Evolutionary conservation across 2,113 vertebrate genomes (phyloP).

Genomic region (Brachionichthys hirsutus): DNA sequence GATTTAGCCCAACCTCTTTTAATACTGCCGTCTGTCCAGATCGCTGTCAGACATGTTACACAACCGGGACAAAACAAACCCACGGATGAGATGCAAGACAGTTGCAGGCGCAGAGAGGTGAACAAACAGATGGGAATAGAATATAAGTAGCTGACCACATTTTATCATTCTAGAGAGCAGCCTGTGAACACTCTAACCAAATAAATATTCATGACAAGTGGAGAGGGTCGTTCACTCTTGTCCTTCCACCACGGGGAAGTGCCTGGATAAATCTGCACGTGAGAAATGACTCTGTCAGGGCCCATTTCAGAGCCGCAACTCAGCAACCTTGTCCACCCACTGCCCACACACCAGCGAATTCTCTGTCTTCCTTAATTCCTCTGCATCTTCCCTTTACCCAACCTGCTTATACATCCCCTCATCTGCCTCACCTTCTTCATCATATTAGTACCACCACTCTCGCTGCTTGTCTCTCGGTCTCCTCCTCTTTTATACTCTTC

Average conservation of each 20-base stretch:
- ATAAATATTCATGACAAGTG: slow-evolving; percentile 77
- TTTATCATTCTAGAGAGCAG: slow-evolving; percentile 66
- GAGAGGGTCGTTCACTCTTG: slow-evolving; percentile 56
- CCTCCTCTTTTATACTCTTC: slow-evolving; percentile 9
- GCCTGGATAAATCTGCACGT: slow-evolving; percentile 65
- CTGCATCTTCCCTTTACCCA: slow-evolving; percentile 21
- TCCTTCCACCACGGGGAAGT: slow-evolving; percentile 53
- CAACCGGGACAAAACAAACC: slow-evolving; percentile 8
- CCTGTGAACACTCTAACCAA: slow-evolving; percentile 45
- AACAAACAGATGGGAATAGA: slow-evolving; percentile 45
- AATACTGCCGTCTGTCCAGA: too few relatives aligned
- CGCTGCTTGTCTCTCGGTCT: not conserved
- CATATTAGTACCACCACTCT: slow-evolving; percentile 10
- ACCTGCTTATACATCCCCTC: slow-evolving; percentile 8
- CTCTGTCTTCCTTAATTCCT: slow-evolving; percentile 39
- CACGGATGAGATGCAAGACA: slow-evolving; percentile 20
- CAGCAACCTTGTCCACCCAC: slow-evolving; percentile 65
- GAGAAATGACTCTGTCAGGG: slow-evolving; percentile 77
- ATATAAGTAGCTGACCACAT: slow-evolving; percentile 48
- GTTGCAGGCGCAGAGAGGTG: slow-evolving; percentile 29
- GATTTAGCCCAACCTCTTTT: too few relatives aligned
- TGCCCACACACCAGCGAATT: slow-evolving; percentile 59
- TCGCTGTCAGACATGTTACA: too few relatives aligned
- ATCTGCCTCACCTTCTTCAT: slow-evolving; percentile 16
- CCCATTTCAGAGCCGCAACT: slow-evolving; percentile 69